Evolutionary conservation across 23 tunicate species (phyloP), one percentile per base, ranked within the genome.

Genomic region (Botrylloides violaceus): DNA sequence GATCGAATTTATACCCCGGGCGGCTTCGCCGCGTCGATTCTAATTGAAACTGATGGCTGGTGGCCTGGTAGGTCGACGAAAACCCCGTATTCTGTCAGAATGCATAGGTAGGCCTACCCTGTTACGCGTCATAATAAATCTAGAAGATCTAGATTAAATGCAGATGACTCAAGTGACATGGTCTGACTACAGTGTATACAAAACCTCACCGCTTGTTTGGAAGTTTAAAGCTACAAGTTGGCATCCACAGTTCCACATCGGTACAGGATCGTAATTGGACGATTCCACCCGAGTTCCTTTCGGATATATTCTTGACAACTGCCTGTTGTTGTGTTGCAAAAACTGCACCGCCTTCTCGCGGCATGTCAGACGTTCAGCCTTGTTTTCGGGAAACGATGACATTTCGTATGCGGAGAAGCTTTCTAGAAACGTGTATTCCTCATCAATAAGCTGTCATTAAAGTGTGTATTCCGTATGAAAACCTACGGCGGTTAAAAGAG

Each of bases 241-340:
- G 62, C 76, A 33, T 49, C 90, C 90, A 49, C 82, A 70, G 28
- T 83, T 83, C 90, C 90, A 83, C 57, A 83, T 33, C 5, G 90
- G 82, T 5, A 83, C 30, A 2, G 90, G 90, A 71, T 77, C 70
- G 72, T 83, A 83, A 34, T 83, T 77, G 1, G 90, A 83, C 2
- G 90, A 83, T 3, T 83, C 79, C 9, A 61, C 66, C 31, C 82
- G 58, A 18, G 82, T 59, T 19, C 78, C 82, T 70, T 81, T 87
- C n/a, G 95, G 95, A 57, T 87, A 87, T 25, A 87, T 87, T 71
- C 95, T 72, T 24, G 95, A 87, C 2, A 87, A 63, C 43, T 87
- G 95, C 1, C 82, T 66, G 19, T 49, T 47, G 63, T 87, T 87
- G 71, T 87, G 76, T 2, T 55, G 0, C n/a, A 87, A 28, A 56